Evolutionary conservation across 2,888 invertebrate species (phyloP).

Genomic region (Strigamia maritima): DNA sequence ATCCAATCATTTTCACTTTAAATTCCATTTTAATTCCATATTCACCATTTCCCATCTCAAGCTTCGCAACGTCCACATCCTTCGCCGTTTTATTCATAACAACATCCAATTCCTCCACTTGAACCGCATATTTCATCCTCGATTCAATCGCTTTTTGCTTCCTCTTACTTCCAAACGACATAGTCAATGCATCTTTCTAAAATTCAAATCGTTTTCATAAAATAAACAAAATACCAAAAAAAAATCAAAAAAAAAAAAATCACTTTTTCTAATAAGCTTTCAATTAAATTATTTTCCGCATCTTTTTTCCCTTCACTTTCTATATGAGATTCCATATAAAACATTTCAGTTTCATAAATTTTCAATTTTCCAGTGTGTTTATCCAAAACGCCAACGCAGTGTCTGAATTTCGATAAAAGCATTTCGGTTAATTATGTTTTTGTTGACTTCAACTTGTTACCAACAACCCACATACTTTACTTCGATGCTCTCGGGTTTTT

Average conservation of each 20-base stretch:
- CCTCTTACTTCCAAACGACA: conserved; percentile 9
- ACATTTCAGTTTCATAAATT: neutral
- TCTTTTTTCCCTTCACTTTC: too few species aligned
- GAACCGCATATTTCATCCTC: neutral
- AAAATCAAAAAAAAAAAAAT: too few species aligned
- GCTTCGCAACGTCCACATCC: neutral
- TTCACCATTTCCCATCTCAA: too few species aligned
- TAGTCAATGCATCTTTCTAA: neutral
- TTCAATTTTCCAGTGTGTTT: conserved; percentile 2
- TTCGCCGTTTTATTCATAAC: neutral
- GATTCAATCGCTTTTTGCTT: neutral
- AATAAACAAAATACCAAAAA: too few species aligned
- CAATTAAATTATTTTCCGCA: too few species aligned
- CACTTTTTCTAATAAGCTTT: too few species aligned
- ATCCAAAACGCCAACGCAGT: neutral
- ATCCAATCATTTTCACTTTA: neutral
- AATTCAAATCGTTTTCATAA: neutral
- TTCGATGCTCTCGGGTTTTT: too few species aligned
- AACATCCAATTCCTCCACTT: neutral
- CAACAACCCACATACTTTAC: too few species aligned
- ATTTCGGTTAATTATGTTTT: too few species aligned
- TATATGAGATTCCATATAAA: neutral
- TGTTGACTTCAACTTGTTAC: too few species aligned
- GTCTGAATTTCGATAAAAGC: neutral
- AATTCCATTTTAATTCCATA: too few species aligned